A percentile compares a stretch with the other conserved stretches of the same genome.
Evolutionary conservation across 2,797 vertebrate genomes (phyloP).

Genomic region (Erethizon dorsatum): DNA sequence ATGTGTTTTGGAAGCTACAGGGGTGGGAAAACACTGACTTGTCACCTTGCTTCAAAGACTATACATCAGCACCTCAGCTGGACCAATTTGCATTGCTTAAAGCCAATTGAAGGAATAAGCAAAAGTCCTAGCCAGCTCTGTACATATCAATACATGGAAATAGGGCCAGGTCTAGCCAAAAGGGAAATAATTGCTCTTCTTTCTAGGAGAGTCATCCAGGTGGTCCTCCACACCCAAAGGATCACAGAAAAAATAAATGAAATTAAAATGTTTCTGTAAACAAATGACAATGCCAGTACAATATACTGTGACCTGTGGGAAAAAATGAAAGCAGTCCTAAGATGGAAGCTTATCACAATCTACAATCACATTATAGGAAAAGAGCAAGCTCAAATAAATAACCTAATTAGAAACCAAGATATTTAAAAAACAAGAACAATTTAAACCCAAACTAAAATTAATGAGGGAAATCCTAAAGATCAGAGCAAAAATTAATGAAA

Average conservation of each 20-base stretch:
- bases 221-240: no score
- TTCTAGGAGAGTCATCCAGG: no score
- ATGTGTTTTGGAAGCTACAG: no score
- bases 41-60: no score
- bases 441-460: neutral
- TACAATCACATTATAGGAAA: neutral
- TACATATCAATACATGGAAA: no score
- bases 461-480: neutral
- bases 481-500: neutral
- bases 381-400: neutral
- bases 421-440: neutral
- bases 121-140: no score
- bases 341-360: neutral
- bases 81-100: no score
- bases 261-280: neutral
- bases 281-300: neutral
- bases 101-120: no score
- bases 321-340: neutral
- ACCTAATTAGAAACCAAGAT: neutral
- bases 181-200: no score
- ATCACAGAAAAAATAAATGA: neutral
- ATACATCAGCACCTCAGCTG: no score
- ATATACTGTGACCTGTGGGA: neutral
- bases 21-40: no score
- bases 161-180: no score